Evolutionary conservation across 2,888 invertebrate species (phyloP), one percentile per base, ranked within the genome.

Genomic region (Drosophila colorata): DNA sequence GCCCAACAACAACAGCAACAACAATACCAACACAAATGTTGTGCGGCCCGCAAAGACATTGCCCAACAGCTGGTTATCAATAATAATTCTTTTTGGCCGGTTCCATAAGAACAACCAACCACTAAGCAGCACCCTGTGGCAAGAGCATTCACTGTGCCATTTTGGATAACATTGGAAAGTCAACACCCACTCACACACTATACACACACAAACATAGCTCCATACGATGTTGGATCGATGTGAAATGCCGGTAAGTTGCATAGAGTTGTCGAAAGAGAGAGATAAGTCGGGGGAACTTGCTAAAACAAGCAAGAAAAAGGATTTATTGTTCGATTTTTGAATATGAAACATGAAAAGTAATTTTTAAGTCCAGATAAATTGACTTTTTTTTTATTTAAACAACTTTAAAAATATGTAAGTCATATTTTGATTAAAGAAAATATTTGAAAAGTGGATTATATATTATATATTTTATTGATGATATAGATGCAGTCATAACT

Each of bases 191-290:
- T 8, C 64, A 37, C 18, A 28, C 18, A 51, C 13, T 20, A 47
- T 13, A 43, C 44, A 57, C 37, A 44, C 51, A 59, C 51, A 73
- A 47, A 73, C 52, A 66, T 53, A 76, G 63, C 70, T 47, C 41
- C 53, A 40, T 69, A 78, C 55, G 66, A 90, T 90, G 90, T 88
- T 90, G 85, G 90, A 90, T 90, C 91, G 91, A 89, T 90, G 91
- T 80, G 90, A 90, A 90, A 90, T 91, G 90, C 90, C 90, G 90
- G 90, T 90, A 80, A 87, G 90, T 86, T 33, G 25, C 18, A 14
- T 8, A 44, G 11, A 56, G n/a, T 56, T 37, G 2, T 28, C 28
- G 1, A 31, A 43, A 9, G 31, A 64, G 31, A 9, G n/a, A 13
- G 0, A 11, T 1, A 48, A 47, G 43, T 16, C 23, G 5, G 16